Conservation (phyloP, 1,140 invertebrate genomes). For the Papilio polytes region DNA sequence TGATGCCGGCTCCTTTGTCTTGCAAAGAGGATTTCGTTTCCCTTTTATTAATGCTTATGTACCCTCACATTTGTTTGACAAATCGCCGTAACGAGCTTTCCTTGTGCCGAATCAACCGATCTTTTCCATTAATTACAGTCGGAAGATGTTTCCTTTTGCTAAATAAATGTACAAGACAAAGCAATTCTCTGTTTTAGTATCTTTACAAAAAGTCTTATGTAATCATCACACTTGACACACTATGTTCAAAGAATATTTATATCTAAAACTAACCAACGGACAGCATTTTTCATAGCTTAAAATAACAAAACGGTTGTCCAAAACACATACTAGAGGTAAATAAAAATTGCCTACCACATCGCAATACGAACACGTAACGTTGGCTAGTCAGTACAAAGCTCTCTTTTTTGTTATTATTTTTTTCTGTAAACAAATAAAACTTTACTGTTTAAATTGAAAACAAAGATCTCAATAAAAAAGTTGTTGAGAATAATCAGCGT, state of each 20-base stretch:
- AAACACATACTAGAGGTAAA: neutral
- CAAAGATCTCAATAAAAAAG: neutral
- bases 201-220: neutral
- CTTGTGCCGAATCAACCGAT: conserved; percentile 28
- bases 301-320: neutral
- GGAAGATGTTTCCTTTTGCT: conserved; percentile 1
- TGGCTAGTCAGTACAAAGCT: neutral
- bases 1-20: conserved; percentile 79
- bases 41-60: conserved; percentile 73
- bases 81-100: conserved; percentile 49
- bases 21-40: conserved; percentile 68
- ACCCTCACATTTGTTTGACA: conserved; percentile 70
- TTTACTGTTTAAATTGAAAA: neutral
- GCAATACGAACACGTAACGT: neutral
- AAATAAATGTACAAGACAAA: conserved; percentile 21
- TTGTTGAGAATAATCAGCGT: neutral
- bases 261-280: neutral
- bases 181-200: neutral
- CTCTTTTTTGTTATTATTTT: neutral
- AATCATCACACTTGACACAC: neutral
- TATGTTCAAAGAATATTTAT: neutral
- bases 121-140: conserved; percentile 4
- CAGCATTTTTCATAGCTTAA: neutral
- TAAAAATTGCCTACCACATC: neutral
- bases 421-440: neutral